Base-by-base conservation (phyloP, 2,888 invertebrate species). In the Cheilosia vernalis region DNA sequence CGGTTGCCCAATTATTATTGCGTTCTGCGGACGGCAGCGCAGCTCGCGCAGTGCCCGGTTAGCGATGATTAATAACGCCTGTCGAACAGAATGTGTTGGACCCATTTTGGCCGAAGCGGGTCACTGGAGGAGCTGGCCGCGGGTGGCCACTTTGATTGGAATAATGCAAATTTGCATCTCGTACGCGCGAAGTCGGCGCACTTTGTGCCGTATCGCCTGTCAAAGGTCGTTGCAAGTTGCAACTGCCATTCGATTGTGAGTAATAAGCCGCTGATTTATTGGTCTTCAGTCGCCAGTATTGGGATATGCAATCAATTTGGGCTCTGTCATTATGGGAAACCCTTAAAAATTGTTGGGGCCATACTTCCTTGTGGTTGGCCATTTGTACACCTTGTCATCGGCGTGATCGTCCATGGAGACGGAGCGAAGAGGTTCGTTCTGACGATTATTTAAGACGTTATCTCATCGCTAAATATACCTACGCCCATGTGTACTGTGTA, bases 1-100 rank as follows among this genome's bases (percentile, higher is more conserved):
- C 74, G 49, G 81, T 85, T 81, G 72, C 85, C 85, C 85, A 85
- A 85, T 85, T 85, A 85, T 85, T 85, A 66, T 70, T 70, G 85
- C 81, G 80, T 76, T 84, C 60, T 47, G 74, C 81, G 63, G 67
- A 76, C 72, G 61, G 66, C 80, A 53, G 80, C 73, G 40, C 37
- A 30, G 30, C 24, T 24, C 42, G 70, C 70, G 40, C 55, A 72
- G 49, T 40, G 83, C 76, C 55, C 85, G 76, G 81, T 76, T 85
- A 72, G 85, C 37, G 81, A 85, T 85, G 85, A 85, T 81, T 85
- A 85, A 81, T 85, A 81, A 64, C 80, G 74, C 80, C 84, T 69
- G 74, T 49, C 19, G 49, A 15, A 27, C 30, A 61, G 67, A 61
- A 61, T 63, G 51, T 42, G 47, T 24, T 84, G 74, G 64, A 80